Conservation (phyloP, 2,113 vertebrate genomes). For the Passer domesticus region DNA sequence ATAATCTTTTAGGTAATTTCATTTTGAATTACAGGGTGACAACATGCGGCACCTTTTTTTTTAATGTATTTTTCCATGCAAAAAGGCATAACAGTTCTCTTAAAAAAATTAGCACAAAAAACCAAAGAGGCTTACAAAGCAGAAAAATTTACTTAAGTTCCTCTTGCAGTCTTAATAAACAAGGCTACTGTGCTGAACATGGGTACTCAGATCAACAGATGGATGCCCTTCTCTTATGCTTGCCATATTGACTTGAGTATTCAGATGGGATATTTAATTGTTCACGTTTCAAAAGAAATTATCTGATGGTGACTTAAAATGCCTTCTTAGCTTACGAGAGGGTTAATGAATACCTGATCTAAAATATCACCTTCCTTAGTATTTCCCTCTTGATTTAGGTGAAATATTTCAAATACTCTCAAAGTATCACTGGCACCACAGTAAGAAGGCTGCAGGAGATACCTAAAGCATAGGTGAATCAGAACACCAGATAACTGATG, state of each 20-base stretch:
- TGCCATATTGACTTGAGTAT: background rate
- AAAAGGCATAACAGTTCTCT: background rate
- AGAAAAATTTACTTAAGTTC: background rate
- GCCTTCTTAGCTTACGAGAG: background rate
- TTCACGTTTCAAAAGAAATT: background rate
- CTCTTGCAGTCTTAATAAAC: background rate
- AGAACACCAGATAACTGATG: background rate
- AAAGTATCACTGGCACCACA: background rate
- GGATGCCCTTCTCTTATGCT: background rate
- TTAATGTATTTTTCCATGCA: background rate
- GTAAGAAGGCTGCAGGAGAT: background rate
- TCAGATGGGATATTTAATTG: background rate
- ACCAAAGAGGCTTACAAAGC: fast-evolving
- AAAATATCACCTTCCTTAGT: background rate
- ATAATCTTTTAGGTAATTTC: background rate
- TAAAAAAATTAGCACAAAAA: background rate
- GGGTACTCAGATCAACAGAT: background rate
- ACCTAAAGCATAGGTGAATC: background rate
- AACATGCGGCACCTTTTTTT: fast-evolving
- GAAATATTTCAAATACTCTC: background rate
- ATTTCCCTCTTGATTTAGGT: background rate
- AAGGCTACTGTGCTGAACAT: background rate
- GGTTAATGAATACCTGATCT: background rate
- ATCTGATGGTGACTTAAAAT: background rate
- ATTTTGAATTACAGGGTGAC: background rate